phyloP scores from a whole-genome alignment of 1,140 invertebrate genomes.

The Epicauta chinensis region DNA sequence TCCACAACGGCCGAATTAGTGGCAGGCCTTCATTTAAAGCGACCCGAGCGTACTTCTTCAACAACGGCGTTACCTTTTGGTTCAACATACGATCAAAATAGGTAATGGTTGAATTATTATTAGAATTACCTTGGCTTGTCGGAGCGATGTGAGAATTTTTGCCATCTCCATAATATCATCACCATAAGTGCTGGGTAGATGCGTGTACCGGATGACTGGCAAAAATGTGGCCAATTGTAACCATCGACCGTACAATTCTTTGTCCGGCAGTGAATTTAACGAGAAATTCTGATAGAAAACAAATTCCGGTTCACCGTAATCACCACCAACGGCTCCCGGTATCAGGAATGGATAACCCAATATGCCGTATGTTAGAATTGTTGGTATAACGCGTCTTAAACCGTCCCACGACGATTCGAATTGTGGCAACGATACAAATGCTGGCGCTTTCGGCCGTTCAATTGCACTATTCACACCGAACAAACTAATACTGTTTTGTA shows the following conservation, averaged over 20 bases:
- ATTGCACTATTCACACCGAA: conserved; percentile 80
- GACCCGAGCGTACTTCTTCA: conserved; percentile 68
- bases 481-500: conserved; percentile 58
- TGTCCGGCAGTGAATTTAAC: conserved; percentile 59
- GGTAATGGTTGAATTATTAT: not conserved
- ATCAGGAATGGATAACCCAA: conserved; percentile 88
- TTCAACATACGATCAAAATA: not conserved
- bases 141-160: conserved; percentile 64
- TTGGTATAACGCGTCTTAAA: conserved; percentile 75
- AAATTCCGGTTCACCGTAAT: conserved; percentile 55
- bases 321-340: conserved; percentile 89
- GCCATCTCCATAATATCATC: conserved; percentile 71
- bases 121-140: conserved; percentile 59
- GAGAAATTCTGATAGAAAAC: conserved; percentile 45
- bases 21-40: conserved; percentile 75
- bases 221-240: conserved; percentile 88
- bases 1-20: conserved; percentile 85
- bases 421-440: conserved; percentile 80
- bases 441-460: conserved; percentile 70
- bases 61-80: conserved; percentile 58
- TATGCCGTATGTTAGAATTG: conserved; percentile 77
- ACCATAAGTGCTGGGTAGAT: conserved; percentile 80
- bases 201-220: conserved; percentile 86
- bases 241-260: conserved; percentile 90
- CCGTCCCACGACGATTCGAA: conserved; percentile 86